Base-by-base conservation (phyloP, 2,888 invertebrate species). In the Rhingia rostrata region DNA sequence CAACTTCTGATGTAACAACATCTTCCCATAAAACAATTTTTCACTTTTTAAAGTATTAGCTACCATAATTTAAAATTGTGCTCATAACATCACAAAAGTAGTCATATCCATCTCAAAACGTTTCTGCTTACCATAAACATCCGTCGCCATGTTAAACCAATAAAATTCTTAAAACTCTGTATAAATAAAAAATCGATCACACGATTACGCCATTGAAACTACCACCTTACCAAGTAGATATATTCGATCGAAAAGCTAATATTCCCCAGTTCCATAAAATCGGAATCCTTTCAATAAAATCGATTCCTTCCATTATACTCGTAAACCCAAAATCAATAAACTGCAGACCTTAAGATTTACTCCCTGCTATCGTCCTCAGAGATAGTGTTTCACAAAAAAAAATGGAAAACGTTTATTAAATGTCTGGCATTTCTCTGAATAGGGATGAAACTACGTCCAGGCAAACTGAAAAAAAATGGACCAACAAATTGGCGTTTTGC, bases 261-360 rank as follows among this genome's bases (percentile, higher is more conserved):
- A 22, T 22, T 22, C 22, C 22, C 22, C 22, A 22, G 22, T 22
- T 2, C 22, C 22, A 22, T 22, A 22, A 22, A 22, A 22, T 1
- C 22, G 22, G 2, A 22, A 22, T 22, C 22, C 22, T 22, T 22
- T 22, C 22, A 77, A 72, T 72, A 56, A 61, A 83, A 73, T 83
- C 82, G 67, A 78, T 83, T 63, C 10, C 37, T 22, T 33, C 3
- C 39, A 56, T n/a, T 22, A n/a, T 22, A 22, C 22, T 22, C 22
- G 22, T 35, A 47, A 73, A 49, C 74, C 63, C 70, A 49, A 73
- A 78, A 67, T 83, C 82, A 83, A 83, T 83, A 78, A 78, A 78
- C 73, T 83, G 72, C 82, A 83, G 82, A 83, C 73, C 78, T 61
- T 22, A 32, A 67, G 45, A 82, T 82, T 72, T 63, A 69, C 61